phyloP scores from a whole-genome alignment of 2,797 vertebrate genomes.

The Miichthys miiuy region DNA sequence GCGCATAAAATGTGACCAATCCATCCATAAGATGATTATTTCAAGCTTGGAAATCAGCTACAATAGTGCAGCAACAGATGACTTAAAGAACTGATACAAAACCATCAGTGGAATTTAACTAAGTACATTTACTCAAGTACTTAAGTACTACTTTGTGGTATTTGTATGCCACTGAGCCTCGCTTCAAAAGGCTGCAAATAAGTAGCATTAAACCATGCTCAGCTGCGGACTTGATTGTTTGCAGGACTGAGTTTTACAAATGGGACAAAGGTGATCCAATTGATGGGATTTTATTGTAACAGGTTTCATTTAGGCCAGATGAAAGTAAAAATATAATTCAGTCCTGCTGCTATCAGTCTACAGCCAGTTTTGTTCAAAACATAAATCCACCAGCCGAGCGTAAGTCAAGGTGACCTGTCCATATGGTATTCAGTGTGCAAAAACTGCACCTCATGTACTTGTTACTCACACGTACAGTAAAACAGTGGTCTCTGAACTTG shows the following conservation, averaged over 20 bases:
- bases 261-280: background rate
- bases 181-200: background rate
- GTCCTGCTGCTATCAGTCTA: background rate
- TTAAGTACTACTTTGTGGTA: background rate
- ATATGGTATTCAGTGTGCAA: conserved; percentile 16
- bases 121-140: background rate
- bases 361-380: background rate
- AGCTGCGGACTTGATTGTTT: background rate
- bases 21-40: conserved; percentile 21
- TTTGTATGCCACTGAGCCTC: background rate
- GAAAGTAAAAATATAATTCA: background rate
- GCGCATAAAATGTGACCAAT: conserved; percentile 4
- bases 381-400: background rate
- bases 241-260: background rate
- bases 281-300: background rate
- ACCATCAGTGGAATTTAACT: background rate
- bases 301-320: background rate
- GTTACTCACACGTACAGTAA: conserved; percentile 37
- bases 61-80: background rate
- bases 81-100: background rate
- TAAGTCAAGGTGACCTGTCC: conserved; percentile 34
- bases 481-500: conserved; percentile 45
- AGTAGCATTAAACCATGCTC: background rate
- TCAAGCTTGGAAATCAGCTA: background rate
- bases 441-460: conserved; percentile 19